phyloP scores from a whole-genome alignment of 1,140 invertebrate species.

The Temnothorax longispinosus region DNA sequence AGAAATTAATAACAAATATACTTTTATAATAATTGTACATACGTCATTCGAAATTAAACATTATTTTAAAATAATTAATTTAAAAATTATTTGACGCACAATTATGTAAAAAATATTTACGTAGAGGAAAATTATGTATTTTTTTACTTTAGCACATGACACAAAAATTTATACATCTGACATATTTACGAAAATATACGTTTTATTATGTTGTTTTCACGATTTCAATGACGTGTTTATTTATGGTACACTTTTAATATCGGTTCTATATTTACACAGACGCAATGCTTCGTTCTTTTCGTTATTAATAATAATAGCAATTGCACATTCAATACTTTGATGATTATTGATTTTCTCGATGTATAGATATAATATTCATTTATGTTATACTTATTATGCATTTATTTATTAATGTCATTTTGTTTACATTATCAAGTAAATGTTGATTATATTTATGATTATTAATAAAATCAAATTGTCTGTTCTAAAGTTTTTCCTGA shows the following conservation, averaged over 20 bases:
- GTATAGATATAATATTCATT: background rate
- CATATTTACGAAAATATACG: too few species aligned
- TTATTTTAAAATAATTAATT: background rate
- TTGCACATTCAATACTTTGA: background rate
- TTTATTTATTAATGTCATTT: background rate
- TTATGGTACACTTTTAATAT: too few species aligned
- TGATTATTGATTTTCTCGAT: background rate
- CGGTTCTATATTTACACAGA: background rate
- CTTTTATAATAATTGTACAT: background rate
- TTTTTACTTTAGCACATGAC: background rate
- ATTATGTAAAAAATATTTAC: background rate
- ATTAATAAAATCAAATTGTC: background rate
- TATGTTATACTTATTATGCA: background rate
- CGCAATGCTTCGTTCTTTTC: background rate
- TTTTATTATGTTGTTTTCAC: too few species aligned
- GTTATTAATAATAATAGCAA: background rate
- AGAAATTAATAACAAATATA: background rate
- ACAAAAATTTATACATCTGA: too few species aligned
- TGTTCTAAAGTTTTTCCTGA: background rate
- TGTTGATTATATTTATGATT: background rate
- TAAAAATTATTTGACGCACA: background rate
- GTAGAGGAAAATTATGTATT: background rate
- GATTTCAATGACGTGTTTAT: too few species aligned
- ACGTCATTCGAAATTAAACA: background rate
- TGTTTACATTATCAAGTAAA: background rate